Evolutionary conservation across 2,113 vertebrate species (phyloP).

Genomic region (Corydoras maculifer): DNA sequence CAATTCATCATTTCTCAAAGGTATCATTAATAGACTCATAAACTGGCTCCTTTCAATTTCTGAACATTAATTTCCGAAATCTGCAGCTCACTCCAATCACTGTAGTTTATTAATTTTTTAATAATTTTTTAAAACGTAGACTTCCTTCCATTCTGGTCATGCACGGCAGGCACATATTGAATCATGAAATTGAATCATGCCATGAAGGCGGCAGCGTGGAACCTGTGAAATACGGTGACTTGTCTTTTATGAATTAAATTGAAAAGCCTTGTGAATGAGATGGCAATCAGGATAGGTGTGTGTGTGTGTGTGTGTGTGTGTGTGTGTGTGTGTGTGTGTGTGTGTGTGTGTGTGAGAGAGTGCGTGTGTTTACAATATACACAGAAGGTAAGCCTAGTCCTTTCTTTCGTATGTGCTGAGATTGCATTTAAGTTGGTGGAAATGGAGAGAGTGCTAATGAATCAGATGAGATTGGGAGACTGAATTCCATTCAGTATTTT

Average conservation of each 20-base stretch:
- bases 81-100: too few relatives aligned
- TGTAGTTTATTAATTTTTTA: too few relatives aligned
- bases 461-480: background rate
- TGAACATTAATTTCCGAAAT: too few relatives aligned
- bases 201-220: background rate
- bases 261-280: constrained; percentile 10
- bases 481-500: constrained; percentile 2
- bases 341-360: background rate
- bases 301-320: background rate
- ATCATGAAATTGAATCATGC: constrained; percentile 5
- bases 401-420: background rate
- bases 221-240: background rate
- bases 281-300: background rate
- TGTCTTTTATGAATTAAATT: constrained; percentile 38
- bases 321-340: background rate
- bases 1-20: too few relatives aligned
- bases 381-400: background rate
- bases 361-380: background rate
- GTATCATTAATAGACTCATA: too few relatives aligned
- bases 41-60: too few relatives aligned
- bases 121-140: background rate
- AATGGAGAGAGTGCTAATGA: constrained; percentile 12
- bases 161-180: constrained; percentile 2
- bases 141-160: background rate
- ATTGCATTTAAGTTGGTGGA: background rate